Evolutionary conservation across 2,888 invertebrate genomes (phyloP).

Genomic region (Loripinus fragilis): DNA sequence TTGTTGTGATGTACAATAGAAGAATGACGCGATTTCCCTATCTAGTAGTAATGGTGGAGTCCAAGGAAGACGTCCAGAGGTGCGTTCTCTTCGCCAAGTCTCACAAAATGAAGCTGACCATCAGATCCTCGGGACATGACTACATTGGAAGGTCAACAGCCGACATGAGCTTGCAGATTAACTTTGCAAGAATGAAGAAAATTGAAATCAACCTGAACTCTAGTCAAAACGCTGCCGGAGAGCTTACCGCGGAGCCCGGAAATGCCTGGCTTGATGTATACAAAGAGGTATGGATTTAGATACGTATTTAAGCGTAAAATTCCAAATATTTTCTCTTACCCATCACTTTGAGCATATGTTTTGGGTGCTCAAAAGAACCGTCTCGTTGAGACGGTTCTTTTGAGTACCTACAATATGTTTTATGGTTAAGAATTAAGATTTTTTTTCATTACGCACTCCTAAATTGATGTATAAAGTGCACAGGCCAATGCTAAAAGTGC

Average conservation of each 20-base stretch:
- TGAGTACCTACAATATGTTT: too few species aligned
- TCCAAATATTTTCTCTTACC: too few species aligned
- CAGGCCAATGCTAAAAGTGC: too few species aligned
- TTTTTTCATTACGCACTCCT: too few species aligned
- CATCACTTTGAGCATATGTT: too few species aligned
- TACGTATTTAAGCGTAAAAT: too few species aligned
- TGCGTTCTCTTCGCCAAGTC: conserved; percentile 60
- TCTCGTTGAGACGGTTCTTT: too few species aligned
- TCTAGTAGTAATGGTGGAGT: conserved; percentile 39
- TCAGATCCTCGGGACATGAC: conserved; percentile 66
- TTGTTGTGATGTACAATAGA: conserved; percentile 35
- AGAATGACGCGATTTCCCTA: conserved; percentile 49
- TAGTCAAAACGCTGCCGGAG: conserved; percentile 56
- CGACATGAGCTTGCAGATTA: conserved; percentile 57
- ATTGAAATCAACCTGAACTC: conserved; percentile 56
- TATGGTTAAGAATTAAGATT: too few species aligned
- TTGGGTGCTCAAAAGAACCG: too few species aligned
- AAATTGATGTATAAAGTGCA: too few species aligned
- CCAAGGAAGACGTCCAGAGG: conserved; percentile 60
- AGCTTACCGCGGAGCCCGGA: conserved; percentile 65
- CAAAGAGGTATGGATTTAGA: too few species aligned
- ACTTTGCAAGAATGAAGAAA: conserved; percentile 54
- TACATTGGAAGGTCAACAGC: conserved; percentile 67
- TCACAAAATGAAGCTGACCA: conserved; percentile 52
- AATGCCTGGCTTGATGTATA: conserved; percentile 65